Evolutionary conservation across 2,888 invertebrate species (phyloP).

Genomic region (Mimumesa dahlbomi): DNA sequence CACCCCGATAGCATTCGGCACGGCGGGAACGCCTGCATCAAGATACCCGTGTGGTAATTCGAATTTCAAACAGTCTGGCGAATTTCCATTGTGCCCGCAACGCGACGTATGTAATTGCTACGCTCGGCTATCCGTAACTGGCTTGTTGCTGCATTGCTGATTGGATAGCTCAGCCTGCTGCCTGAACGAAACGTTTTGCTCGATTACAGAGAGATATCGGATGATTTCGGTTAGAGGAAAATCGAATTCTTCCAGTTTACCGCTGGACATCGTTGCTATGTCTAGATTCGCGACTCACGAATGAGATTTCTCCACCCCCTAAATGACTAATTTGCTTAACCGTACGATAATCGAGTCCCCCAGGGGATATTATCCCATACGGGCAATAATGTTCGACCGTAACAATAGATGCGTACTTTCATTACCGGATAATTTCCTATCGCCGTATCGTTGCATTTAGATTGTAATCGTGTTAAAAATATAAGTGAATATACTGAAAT

Average conservation of each 20-base stretch:
- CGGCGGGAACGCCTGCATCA: constrained; percentile 65
- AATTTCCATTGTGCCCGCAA: constrained; percentile 73
- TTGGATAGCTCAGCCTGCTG: constrained; percentile 48
- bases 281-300: too few species aligned
- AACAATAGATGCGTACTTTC: too few species aligned
- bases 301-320: constrained; percentile 42
- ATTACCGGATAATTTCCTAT: too few species aligned
- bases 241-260: constrained; percentile 56
- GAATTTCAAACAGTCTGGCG: constrained; percentile 77
- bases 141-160: constrained; percentile 63
- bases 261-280: constrained; percentile 44
- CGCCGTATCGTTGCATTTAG: too few species aligned
- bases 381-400: too few species aligned
- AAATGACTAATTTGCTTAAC: constrained; percentile 21
- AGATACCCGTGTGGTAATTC: constrained; percentile 75
- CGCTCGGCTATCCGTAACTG: constrained; percentile 65
- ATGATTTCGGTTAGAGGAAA: constrained; percentile 46
- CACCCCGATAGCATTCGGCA: constrained; percentile 60
- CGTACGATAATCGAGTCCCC: constrained; percentile 33
- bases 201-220: constrained; percentile 55
- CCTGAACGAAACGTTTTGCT: constrained; percentile 35
- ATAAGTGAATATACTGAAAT: too few species aligned
- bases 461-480: too few species aligned
- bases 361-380: too few species aligned
- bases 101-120: constrained; percentile 74